Conservation (phyloP, 2,888 invertebrate genomes). For the Lasioglossum pauxillum region DNA sequence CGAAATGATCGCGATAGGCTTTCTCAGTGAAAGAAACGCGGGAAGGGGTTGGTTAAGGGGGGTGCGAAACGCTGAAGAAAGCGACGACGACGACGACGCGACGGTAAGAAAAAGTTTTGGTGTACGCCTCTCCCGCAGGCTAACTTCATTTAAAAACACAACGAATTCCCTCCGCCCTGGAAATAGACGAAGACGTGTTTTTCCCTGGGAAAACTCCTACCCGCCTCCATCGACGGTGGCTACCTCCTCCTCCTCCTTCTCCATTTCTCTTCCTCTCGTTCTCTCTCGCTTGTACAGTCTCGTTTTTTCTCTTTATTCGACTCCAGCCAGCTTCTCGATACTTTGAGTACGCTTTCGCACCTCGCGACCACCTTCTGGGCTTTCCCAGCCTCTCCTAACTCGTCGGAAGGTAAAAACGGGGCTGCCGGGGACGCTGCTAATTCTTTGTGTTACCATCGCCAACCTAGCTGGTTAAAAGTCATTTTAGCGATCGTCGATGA, state of each 20-base stretch:
- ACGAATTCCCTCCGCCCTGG: conserved; percentile 70
- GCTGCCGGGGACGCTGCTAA: not conserved
- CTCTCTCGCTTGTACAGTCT: not conserved
- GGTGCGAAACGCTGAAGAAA: conserved; percentile 39
- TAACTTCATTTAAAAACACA: conserved; percentile 78
- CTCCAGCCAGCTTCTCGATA: conserved; percentile 42
- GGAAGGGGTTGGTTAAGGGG: not conserved
- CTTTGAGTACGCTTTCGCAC: conserved; percentile 50
- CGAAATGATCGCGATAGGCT: conserved; percentile 33
- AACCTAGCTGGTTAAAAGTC: not conserved
- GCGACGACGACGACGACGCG: not conserved
- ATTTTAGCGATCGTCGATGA: not conserved
- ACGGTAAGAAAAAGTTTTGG: conserved; percentile 54
- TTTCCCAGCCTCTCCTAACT: conserved; percentile 16
- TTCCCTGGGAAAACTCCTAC: conserved; percentile 60
- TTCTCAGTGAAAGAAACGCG: not conserved
- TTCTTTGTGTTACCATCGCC: not conserved
- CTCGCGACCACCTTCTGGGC: conserved; percentile 24
- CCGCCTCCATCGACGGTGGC: conserved; percentile 40
- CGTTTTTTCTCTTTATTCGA: conserved; percentile 33
- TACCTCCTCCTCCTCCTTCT: not conserved
- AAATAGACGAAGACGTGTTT: conserved; percentile 72
- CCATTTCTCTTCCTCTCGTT: conserved; percentile 8
- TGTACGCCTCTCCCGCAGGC: conserved; percentile 64
- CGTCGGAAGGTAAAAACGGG: not conserved